Evolutionary conservation across 2,888 invertebrate genomes (phyloP).

Genomic region (Agrochola macilenta): DNA sequence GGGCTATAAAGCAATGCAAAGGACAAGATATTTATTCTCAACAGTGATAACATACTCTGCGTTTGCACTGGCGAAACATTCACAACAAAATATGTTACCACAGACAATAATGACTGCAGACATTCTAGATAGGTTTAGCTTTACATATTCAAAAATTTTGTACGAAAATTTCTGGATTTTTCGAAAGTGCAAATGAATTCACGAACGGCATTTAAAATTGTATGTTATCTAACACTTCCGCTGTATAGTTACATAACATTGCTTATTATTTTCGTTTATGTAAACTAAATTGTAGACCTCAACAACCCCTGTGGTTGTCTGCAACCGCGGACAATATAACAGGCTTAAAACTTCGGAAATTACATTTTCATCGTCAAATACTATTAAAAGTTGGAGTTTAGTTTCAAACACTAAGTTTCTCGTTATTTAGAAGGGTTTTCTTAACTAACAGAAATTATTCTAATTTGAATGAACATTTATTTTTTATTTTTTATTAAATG

Average conservation of each 20-base stretch:
- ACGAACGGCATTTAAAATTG: not conserved
- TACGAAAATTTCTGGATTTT: not conserved
- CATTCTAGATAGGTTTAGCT: not conserved
- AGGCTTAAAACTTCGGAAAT: conserved; percentile 40
- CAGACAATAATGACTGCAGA: no score
- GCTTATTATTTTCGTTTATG: not conserved
- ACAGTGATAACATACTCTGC: not conserved
- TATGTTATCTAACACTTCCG: not conserved
- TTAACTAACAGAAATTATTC: not conserved
- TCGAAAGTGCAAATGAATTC: not conserved
- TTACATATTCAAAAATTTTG: not conserved
- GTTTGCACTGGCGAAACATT: no score
- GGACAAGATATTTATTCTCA: not conserved
- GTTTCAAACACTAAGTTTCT: conserved; percentile 19
- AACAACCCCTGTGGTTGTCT: not conserved
- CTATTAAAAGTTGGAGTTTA: conserved; percentile 38
- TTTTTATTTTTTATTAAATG: no score
- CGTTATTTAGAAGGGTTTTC: conserved; percentile 6
- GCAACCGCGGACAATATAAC: conserved; percentile 27
- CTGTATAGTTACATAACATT: not conserved
- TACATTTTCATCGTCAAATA: conserved; percentile 28
- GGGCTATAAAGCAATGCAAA: no score
- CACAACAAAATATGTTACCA: no score
- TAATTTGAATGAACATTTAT: not conserved
- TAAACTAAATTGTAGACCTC: conserved; percentile 2